Base-by-base conservation (phyloP, 2,113 vertebrate species). In the Suncus etruscus region DNA sequence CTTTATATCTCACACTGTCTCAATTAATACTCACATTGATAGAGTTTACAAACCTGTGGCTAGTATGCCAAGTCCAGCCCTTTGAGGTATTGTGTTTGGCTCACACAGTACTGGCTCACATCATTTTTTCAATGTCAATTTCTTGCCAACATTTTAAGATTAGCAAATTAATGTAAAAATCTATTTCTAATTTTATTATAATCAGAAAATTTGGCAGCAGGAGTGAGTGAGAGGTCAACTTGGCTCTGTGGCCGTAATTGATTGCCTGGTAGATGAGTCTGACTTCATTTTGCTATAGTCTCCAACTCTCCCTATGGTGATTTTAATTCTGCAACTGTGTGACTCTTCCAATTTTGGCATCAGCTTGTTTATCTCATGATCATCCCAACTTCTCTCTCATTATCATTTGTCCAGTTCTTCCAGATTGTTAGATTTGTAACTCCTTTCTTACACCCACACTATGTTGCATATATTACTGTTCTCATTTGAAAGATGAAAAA, bases 131-230 rank as follows among this genome's bases (percentile, higher is more conserved):
- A 29, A 78, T 89, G 50, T 84, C 58, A 6, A 1, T 83, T 83
- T 92, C 66, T 86, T 73, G 61, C 83, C 72, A 94, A 50, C 32
- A 83, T 72, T 93, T 95, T 72, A 86, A 92, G 73, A 87, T 61
- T 74, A 61, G 51, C 68, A n/a, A 93, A 39, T 72, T 91, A 63
- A 68, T 25, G 51, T 65, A 86, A 78, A 91, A 85, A 73, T 69
- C 78, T 80, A 25, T 68, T 72, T 85, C 83, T 72, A 68, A 6
- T 39, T 47, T 91, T 83, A 73, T 65, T 14, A 50, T 82, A 63
- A 18, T 11, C 63, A 31, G 32, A 20, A 82, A 76, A n/a, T 63
- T 79, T 83, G 48, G 80, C 47, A 39, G 39, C 15, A 12, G 69
- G 22, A 22, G 2, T 27, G 65, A 61, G 27, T 25, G 65, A 12